Evolutionary conservation across 2,113 vertebrate genomes (phyloP).

Genomic region (Hemiprocne comata): DNA sequence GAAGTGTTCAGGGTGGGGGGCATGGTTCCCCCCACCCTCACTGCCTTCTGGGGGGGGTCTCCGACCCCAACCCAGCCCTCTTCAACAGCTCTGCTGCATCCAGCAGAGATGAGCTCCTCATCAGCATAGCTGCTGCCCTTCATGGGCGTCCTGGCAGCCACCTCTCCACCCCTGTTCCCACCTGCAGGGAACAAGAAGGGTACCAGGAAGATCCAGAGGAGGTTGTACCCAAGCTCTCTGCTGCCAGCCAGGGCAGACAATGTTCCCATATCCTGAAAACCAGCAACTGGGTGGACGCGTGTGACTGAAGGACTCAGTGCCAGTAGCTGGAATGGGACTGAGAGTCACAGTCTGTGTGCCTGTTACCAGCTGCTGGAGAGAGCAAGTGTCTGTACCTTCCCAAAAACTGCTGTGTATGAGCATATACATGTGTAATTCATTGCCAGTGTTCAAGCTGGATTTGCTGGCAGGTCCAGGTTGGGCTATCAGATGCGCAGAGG

Average conservation of each 20-base stretch:
- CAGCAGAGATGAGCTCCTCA: background rate
- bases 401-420: too few species aligned
- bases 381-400: too few species aligned
- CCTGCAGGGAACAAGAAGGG: background rate
- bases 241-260: background rate
- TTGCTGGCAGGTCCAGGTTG: too few species aligned
- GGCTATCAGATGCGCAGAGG: too few species aligned
- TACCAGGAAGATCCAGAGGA: background rate
- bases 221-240: background rate
- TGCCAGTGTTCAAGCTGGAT: too few species aligned
- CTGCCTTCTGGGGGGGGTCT: background rate
- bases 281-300: background rate
- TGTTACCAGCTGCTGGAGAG: background rate
- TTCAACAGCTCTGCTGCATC: background rate
- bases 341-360: accelerated
- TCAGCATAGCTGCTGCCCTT: background rate
- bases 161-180: background rate
- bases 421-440: too few species aligned
- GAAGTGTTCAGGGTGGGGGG: too few species aligned
- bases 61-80: background rate
- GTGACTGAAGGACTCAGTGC: too few species aligned
- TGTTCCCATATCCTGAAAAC: background rate
- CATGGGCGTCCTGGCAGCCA: background rate
- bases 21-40: background rate
- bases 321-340: background rate